Evolutionary conservation across 2,113 vertebrate species (phyloP), one percentile per base, ranked within the genome.

Genomic region (Halcyon malimbica): DNA sequence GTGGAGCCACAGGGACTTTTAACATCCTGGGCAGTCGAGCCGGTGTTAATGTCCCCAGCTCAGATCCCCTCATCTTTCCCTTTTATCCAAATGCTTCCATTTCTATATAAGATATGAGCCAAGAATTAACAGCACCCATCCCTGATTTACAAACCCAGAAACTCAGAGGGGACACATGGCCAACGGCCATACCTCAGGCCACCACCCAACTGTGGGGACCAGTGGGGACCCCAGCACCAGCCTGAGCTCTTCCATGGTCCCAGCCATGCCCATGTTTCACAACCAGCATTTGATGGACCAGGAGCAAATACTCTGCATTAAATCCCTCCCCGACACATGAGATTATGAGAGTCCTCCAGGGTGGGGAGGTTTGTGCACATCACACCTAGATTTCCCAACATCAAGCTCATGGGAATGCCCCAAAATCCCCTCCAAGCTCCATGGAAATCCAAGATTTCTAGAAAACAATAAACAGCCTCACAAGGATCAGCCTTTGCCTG

Each of bases 341-440:
- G 37, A 20, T 0, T 1, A 41, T 11, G 70, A 51, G 39, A 31
- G 51, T 79, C 62, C 78, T 44, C 0, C 0, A 21, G 46, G 53
- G 10, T 0, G 3, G 56, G 25, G 33, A 0, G 2, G 16, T 11
- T 17, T 0, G 3, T 57, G 44, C 6, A 0, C 44, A 6, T 33
- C n/a, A 1, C 67, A 9, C 60, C 51, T 41, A 1, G 2, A 10
- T 74, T n/a, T 31, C 29, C 54, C 48, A 4, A 21, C 25, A 8
- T 1, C 7, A 0, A 64, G 11, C 35, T 28, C 0, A 0, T 2
- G 8, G 6, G 6, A 1, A 39, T 8, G 5, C 76, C 57, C 31
- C 1, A 9, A 83, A 80, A 37, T 20, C 65, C 50, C 17, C 54
- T 21, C 65, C 29, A 2, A 65, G 56, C 50, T 2, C 9, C 0